Conservation (phyloP, 2,797 vertebrate genomes). For the Epinephelus malabaricus region DNA sequence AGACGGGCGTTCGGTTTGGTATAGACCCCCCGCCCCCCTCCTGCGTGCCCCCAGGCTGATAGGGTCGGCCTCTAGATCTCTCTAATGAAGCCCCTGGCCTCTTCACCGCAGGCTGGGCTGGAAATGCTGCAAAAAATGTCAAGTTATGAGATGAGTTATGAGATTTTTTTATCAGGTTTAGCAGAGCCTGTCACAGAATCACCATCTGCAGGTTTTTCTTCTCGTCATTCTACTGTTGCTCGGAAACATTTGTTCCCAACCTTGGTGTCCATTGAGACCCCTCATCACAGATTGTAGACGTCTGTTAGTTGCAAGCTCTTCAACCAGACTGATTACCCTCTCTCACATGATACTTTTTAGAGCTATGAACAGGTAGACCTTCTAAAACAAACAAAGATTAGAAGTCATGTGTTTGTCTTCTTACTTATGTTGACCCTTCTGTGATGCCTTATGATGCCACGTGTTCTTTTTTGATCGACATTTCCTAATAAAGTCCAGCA, state of each 20-base stretch:
- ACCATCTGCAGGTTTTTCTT: neutral
- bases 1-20: constrained; percentile 60
- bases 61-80: constrained; percentile 84
- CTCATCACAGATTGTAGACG: neutral
- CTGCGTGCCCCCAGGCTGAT: constrained; percentile 76
- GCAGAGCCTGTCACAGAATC: neutral
- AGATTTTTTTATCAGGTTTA: constrained; percentile 8
- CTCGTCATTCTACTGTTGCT: neutral
- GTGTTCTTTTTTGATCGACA: neutral
- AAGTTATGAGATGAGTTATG: constrained; percentile 6
- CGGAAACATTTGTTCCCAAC: neutral
- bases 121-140: constrained; percentile 68
- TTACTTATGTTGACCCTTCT: neutral
- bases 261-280: too few relatives aligned
- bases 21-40: constrained; percentile 50
- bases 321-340: too few relatives aligned
- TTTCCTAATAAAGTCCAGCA: neutral
- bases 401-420: neutral
- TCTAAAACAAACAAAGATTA: neutral
- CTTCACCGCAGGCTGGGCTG: constrained; percentile 70
- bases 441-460: too few relatives aligned
- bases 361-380: neutral
- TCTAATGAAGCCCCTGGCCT: constrained; percentile 88
- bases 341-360: neutral
- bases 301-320: neutral